Base-by-base conservation (phyloP, 2,113 vertebrate genomes). In the Ascaphus truei region DNA sequence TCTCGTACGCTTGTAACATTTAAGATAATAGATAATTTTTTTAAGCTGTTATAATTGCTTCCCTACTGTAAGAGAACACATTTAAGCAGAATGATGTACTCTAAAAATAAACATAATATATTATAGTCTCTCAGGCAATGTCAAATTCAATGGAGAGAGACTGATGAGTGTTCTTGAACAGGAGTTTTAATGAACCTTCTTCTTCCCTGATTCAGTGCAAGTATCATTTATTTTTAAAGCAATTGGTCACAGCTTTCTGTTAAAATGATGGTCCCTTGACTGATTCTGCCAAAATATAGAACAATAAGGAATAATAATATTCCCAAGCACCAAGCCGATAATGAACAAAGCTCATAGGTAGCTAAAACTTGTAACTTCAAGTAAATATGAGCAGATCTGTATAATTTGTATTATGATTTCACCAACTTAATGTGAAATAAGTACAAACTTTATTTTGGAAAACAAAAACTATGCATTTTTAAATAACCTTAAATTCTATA, bases 21-120 rank as follows among this genome's bases (percentile, higher is more conserved):
- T n/a, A n/a, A n/a, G n/a, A n/a, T n/a, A n/a, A n/a, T n/a, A n/a
- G n/a, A n/a, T n/a, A n/a, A n/a, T n/a, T n/a, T n/a, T n/a, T n/a
- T n/a, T n/a, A n/a, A n/a, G n/a, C n/a, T n/a, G n/a, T n/a, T n/a
- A n/a, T n/a, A n/a, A n/a, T n/a, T n/a, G n/a, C n/a, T n/a, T n/a
- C n/a, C n/a, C n/a, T n/a, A n/a, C n/a, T 74, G 12, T 59, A 73
- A 39, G 57, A 80, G 45, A 76, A 45, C 59, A 73, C 48, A 39
- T 68, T 79, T 74, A 80, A 79, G 72, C 53, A 83, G 76, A 81
- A 78, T 68, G 73, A 79, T 71, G 78, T 76, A 57, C 73, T 75
- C 80, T 81, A 84, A 89, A 89, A 86, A 87, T 83, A 86, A 89
- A 79, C 43, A 79, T 77, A 83, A 83, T 81, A 78, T 78, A 63